Evolutionary conservation across 2,113 vertebrate species (phyloP).

Genomic region (Gallinago undulata): DNA sequence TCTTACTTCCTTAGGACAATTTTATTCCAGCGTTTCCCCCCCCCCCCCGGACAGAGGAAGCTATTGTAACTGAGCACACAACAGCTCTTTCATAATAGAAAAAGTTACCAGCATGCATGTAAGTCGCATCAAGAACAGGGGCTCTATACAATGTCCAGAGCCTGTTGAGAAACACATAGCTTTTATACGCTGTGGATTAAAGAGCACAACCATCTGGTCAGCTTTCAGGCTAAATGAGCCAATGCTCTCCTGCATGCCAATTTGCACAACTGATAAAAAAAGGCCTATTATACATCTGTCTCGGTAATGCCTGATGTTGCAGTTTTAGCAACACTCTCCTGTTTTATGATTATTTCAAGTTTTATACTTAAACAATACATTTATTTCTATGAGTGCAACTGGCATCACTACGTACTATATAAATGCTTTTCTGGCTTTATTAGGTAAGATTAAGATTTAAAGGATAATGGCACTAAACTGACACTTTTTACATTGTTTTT

Average conservation of each 20-base stretch:
- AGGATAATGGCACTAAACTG: conserved; percentile 7
- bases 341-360: not conserved
- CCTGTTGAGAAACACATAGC: conserved; percentile 38
- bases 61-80: conserved; percentile 52
- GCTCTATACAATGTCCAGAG: conserved; percentile 40
- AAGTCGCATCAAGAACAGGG: conserved; percentile 48
- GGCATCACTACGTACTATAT: not conserved
- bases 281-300: not conserved
- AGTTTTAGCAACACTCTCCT: not conserved
- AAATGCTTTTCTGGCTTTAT: not conserved
- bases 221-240: conserved; percentile 60
- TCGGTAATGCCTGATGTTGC: not conserved
- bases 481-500: conserved; percentile 14
- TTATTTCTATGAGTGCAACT: not conserved
- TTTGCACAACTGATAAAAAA: conserved; percentile 10
- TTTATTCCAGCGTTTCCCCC: conserved; percentile 29
- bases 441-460: not conserved
- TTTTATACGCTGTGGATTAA: conserved; percentile 45
- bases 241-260: not conserved
- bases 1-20: conserved; percentile 36
- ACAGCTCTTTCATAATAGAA: conserved; percentile 59
- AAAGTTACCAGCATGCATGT: conserved; percentile 30
- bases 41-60: conserved; percentile 53
- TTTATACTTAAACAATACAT: conserved; percentile 6
- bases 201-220: conserved; percentile 60